A percentile compares a stretch with the other conserved stretches of the same genome.
Evolutionary conservation across 2,113 vertebrate species (phyloP).

Genomic region (Lynx canadensis): DNA sequence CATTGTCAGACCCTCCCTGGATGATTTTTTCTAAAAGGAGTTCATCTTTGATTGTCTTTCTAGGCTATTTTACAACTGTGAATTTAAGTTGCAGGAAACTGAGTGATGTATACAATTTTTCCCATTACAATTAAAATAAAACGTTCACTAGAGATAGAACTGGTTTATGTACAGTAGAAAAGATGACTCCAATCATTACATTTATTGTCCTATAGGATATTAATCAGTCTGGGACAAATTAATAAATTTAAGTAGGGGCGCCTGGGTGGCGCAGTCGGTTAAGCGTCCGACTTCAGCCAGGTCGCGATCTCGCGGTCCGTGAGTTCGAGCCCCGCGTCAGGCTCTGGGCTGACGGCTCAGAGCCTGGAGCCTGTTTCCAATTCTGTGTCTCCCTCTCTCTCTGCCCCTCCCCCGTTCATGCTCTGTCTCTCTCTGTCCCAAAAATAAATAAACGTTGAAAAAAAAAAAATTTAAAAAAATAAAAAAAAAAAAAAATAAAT

Average conservation of each 20-base stretch:
- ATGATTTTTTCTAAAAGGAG: background rate
- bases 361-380: too few species aligned
- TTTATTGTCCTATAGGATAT: background rate
- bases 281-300: too few species aligned
- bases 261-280: too few species aligned
- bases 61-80: background rate
- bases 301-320: too few species aligned
- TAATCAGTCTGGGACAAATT: background rate
- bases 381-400: too few species aligned
- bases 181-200: background rate
- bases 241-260: background rate
- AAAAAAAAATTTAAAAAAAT: too few species aligned
- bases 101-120: background rate
- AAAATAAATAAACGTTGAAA: too few species aligned
- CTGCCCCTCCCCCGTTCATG: too few species aligned
- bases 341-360: too few species aligned
- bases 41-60: background rate
- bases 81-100: background rate
- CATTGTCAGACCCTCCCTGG: background rate
- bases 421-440: too few species aligned
- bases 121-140: background rate
- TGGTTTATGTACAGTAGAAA: background rate
- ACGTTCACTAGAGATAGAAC: background rate
- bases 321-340: too few species aligned
- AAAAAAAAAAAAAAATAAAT: too few species aligned